Evolutionary conservation across 1,140 invertebrate species (phyloP).

Genomic region (Drosophila kepulauana): DNA sequence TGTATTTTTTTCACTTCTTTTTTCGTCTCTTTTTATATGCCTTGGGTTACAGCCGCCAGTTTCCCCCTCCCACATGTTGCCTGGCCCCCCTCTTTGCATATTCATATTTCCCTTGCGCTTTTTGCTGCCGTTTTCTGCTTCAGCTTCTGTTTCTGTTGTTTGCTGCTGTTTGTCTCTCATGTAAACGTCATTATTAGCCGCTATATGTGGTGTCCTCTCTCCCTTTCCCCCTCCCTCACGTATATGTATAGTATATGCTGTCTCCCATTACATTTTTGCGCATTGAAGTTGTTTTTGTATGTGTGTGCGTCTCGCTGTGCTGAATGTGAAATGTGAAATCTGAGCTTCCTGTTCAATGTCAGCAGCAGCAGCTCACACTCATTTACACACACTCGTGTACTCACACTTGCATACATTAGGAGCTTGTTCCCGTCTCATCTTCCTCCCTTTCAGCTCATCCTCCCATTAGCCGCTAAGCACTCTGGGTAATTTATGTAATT

Average conservation of each 20-base stretch:
- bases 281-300: conserved; percentile 48
- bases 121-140: conserved; percentile 40
- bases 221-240: neutral
- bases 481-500: conserved; percentile 71
- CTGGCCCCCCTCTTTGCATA: conserved; percentile 36
- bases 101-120: conserved; percentile 63
- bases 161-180: conserved; percentile 46
- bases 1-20: neutral
- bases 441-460: conserved; percentile 8
- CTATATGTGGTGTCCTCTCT: conserved; percentile 2
- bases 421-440: conserved; percentile 4
- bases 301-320: conserved; percentile 20
- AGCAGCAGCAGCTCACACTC: conserved; percentile 24
- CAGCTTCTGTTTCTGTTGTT: conserved; percentile 35
- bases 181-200: conserved; percentile 62
- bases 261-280: conserved; percentile 53
- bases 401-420: conserved; percentile 2
- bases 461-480: conserved; percentile 55
- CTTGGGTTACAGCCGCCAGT: conserved; percentile 4
- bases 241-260: neutral
- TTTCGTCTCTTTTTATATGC: conserved; percentile 7
- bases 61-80: neutral
- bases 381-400: conserved; percentile 16
- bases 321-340: conserved; percentile 71
- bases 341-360: conserved; percentile 80